These are phyloP conservation scores for Serrognathus titanus DNA, from an alignment of 2,888 invertebrate species.

Conservation along the genomic window DNA sequence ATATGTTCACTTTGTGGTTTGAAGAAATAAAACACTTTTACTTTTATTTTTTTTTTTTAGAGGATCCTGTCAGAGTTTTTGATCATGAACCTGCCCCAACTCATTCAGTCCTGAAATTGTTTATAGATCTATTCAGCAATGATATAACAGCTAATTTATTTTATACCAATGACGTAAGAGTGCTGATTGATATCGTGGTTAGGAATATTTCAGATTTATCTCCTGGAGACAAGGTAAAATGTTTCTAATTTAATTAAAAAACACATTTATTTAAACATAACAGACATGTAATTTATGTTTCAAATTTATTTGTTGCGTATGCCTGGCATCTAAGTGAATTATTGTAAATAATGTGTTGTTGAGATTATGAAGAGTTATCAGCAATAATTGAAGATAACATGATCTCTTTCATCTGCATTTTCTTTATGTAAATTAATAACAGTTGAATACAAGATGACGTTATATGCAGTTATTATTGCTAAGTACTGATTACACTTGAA, in stretches of 20 bases:
- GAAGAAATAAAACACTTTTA: slow-evolving; percentile 1
- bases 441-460: too few relatives aligned
- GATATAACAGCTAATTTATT: slow-evolving; percentile 79
- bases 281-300: not conserved
- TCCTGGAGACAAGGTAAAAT: slow-evolving; percentile 74
- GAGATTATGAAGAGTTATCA: too few relatives aligned
- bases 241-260: slow-evolving; percentile 10
- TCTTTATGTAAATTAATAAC: too few relatives aligned
- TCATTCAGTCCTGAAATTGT: slow-evolving; percentile 85
- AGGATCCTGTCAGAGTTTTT: slow-evolving; percentile 83
- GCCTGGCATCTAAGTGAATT: slow-evolving; percentile 6
- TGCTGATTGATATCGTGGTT: slow-evolving; percentile 88
- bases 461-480: too few relatives aligned
- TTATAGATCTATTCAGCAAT: slow-evolving; percentile 79
- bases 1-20: not conserved
- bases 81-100: slow-evolving; percentile 76
- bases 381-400: too few relatives aligned
- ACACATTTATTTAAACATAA: not conserved
- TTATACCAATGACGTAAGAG: slow-evolving; percentile 93
- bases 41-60: slow-evolving; percentile 50
- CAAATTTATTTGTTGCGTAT: slow-evolving; percentile 13
- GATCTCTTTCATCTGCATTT: too few relatives aligned
- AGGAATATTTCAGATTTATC: slow-evolving; percentile 87
- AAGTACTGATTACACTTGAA: too few relatives aligned
- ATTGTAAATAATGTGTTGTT: not conserved